phyloP scores from a whole-genome alignment of 2,113 vertebrate genomes.

The Arenaria interpres region DNA sequence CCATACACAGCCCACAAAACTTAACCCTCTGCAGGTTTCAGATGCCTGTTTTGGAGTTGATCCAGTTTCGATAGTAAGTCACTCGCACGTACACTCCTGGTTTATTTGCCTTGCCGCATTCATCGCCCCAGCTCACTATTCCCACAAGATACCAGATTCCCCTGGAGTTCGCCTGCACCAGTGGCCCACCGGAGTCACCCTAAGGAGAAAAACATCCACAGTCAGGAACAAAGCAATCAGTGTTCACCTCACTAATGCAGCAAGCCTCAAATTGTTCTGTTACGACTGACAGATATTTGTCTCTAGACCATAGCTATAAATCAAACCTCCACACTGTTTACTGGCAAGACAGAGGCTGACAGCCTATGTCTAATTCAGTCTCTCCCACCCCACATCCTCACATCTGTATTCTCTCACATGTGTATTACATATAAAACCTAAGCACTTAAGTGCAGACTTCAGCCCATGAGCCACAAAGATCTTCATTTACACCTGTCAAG shows the following conservation, averaged over 20 bases:
- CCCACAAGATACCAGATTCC: constrained; percentile 81
- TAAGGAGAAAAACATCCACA: constrained; percentile 57
- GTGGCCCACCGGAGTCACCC: constrained; percentile 92
- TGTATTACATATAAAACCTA: background rate
- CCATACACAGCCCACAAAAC: background rate
- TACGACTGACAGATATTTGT: background rate
- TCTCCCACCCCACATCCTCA: background rate
- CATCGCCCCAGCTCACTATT: constrained; percentile 83
- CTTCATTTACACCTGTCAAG: background rate
- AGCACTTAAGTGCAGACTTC: background rate
- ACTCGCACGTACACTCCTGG: constrained; percentile 81
- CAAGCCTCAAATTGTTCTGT: background rate
- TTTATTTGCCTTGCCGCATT: constrained; percentile 76
- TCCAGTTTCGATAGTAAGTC: constrained; percentile 76
- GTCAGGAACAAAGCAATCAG: background rate
- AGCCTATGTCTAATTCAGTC: background rate
- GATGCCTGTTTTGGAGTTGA: constrained; percentile 70
- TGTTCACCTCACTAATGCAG: background rate
- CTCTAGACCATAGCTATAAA: background rate
- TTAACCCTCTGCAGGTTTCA: constrained; percentile 10
- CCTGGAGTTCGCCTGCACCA: constrained; percentile 79
- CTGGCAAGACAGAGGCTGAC: background rate
- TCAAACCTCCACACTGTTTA: background rate
- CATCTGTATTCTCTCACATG: background rate
- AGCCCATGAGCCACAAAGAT: background rate